phyloP scores from a whole-genome alignment of 2,113 vertebrate genomes.

The Enhydra lutris region DNA sequence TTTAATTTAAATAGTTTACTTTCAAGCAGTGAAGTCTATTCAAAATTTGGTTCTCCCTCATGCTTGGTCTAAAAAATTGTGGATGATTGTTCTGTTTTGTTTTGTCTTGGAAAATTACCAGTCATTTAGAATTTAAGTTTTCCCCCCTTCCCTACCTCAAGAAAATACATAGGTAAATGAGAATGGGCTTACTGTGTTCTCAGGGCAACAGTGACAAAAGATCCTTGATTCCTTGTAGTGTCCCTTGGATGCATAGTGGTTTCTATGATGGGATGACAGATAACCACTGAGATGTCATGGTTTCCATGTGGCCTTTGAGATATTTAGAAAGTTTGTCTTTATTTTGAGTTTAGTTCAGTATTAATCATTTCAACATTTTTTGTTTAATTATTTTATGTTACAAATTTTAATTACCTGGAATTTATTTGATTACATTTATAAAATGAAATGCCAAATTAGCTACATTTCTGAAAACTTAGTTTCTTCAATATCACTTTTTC shows the following conservation, averaged over 20 bases:
- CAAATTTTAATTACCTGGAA: not conserved
- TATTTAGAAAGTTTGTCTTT: not conserved
- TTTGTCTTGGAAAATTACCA: not conserved
- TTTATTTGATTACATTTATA: not conserved
- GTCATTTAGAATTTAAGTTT: not conserved
- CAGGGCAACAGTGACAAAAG: not conserved
- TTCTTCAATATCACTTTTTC: not conserved
- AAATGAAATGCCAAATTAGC: not conserved
- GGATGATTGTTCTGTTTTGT: not conserved
- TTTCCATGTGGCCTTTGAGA: not conserved
- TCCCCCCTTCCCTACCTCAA: too few relatives aligned
- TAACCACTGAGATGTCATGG: too few relatives aligned
- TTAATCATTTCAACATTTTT: not conserved
- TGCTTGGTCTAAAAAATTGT: not conserved
- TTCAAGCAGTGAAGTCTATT: not conserved
- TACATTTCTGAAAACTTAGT: not conserved
- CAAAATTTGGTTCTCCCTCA: not conserved
- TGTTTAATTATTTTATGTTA: not conserved
- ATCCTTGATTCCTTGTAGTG: not conserved
- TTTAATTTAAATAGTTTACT: not conserved
- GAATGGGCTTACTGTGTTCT: not conserved
- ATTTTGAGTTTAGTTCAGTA: not conserved
- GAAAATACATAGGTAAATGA: not conserved
- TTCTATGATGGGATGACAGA: not conserved
- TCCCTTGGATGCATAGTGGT: not conserved